Base-by-base conservation (phyloP, 2,888 invertebrate species). In the Xestia sexstrigata region DNA sequence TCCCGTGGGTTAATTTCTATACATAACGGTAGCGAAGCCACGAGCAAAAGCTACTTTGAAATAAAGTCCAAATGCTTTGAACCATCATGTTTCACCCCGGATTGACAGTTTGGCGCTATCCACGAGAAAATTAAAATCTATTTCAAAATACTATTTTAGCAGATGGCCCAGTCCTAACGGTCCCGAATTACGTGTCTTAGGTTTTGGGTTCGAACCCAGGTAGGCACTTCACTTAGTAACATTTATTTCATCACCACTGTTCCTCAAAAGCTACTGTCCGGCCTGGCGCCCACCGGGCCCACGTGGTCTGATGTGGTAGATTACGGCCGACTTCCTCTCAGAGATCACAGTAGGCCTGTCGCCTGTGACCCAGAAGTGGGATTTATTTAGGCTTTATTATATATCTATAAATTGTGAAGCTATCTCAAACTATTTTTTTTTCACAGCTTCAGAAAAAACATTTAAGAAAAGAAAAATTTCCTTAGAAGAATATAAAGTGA, bases 401-500 rank as follows among this genome's bases (percentile, higher is more conserved):
- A 15, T 58, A 55, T 26, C 7, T 26, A 30, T 35, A 62, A 35
- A 62, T 62, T 62, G 62, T 62, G 9, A 62, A 20, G 20, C 8
- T 30, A 30, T 30, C 60, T 30, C 20, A 30, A 58, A 67, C 0
- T 0, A 3, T 35, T 35, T 42, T 20, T 15, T 49, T 67, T 30
- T n/a, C 58, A 20, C 23, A 83, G 63, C 62, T 71, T 62, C 86
- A 66, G 86, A 83, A 84, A 85, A 84, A 65, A 45, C 66, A 72
- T 78, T 78, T 15, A 83, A 85, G 76, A 89, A 81, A 65, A 88
- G 87, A 79, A 88, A 81, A 20, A 49, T 86, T n/a, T 82, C 90
- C 39, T 84, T 89, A 83, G 88, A 91, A 82, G 90, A 92, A 55
- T 90, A 86, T 75, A 91, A 90, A 89, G 77, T 88, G n/a, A 89